Evolutionary conservation across 2,797 vertebrate species (phyloP).

Genomic region (Pteronotus mesoamericanus): DNA sequence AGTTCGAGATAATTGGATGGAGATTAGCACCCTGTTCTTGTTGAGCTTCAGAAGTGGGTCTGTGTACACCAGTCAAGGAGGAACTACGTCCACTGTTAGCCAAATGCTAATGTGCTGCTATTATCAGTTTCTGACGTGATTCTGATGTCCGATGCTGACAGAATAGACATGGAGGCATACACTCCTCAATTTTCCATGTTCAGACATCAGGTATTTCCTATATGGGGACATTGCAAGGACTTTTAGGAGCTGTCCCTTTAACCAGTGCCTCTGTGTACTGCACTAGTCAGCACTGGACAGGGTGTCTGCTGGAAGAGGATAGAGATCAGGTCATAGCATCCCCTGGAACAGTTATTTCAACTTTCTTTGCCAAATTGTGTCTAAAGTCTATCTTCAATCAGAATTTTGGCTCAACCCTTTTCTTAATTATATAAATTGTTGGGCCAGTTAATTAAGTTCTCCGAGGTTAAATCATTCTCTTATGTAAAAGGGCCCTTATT

Average conservation of each 20-base stretch:
- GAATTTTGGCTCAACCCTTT: neutral
- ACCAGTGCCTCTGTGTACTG: neutral
- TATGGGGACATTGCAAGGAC: neutral
- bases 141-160: neutral
- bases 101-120: accelerated
- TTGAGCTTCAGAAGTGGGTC: neutral
- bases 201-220: neutral
- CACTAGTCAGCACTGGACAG: neutral
- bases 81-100: neutral
- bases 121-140: neutral
- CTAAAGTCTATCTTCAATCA: neutral
- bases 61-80: neutral
- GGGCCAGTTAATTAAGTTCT: neutral
- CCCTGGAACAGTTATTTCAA: neutral
- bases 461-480: neutral
- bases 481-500: neutral
- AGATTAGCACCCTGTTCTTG: accelerated
- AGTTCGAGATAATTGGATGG: neutral
- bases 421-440: neutral
- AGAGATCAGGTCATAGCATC: neutral
- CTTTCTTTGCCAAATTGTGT: neutral
- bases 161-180: neutral
- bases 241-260: neutral
- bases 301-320: neutral
- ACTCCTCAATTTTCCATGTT: neutral